phyloP scores from a whole-genome alignment of 2,888 invertebrate species.

The Drosophila rellima region DNA sequence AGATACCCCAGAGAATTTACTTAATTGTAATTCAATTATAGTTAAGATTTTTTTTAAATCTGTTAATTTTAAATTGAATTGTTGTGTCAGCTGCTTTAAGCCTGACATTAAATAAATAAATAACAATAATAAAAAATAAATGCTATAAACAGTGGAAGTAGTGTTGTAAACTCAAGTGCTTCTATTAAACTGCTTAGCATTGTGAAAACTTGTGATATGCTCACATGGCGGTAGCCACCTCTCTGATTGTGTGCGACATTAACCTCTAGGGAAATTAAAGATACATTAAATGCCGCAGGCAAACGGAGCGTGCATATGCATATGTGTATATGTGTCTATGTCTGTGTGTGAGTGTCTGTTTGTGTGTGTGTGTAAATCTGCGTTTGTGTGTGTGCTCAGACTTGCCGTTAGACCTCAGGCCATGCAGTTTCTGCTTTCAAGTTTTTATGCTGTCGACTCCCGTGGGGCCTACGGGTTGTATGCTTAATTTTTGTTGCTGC shows the following conservation, averaged over 20 bases:
- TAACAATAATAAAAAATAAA: no score
- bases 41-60: no score
- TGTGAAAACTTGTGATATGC: constrained; percentile 43
- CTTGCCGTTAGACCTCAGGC: constrained; percentile 33
- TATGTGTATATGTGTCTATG: constrained; percentile 1
- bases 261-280: constrained; percentile 79
- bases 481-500: constrained; percentile 41
- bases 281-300: constrained; percentile 77
- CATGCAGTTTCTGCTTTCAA: constrained; percentile 34
- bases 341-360: neutral
- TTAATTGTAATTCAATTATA: no score
- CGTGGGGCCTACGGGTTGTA: constrained; percentile 26
- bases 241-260: constrained; percentile 73
- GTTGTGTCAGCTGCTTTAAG: no score
- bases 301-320: constrained; percentile 44
- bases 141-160: no score
- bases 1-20: no score
- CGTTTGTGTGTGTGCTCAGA: constrained; percentile 6
- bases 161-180: constrained; percentile 13
- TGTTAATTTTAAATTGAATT: no score
- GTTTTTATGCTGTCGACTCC: constrained; percentile 38
- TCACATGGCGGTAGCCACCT: constrained; percentile 44
- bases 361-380: neutral
- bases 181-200: constrained; percentile 34
- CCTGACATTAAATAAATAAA: no score